These are phyloP conservation scores for Malacoctenus gilli DNA, from an alignment of 2,797 vertebrate genomes.

Conservation along the genomic window DNA sequence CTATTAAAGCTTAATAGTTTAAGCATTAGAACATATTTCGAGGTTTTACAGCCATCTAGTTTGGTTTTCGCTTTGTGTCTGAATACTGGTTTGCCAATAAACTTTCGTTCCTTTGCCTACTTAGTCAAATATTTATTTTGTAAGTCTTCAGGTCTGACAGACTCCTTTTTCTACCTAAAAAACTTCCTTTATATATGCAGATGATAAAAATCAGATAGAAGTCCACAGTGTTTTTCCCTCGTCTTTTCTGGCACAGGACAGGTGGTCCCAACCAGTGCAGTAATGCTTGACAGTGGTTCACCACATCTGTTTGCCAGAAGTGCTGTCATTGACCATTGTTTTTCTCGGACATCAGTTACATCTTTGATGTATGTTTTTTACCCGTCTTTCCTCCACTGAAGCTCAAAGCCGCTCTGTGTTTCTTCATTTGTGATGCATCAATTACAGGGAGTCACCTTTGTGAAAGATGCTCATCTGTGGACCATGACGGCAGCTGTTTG, in stretches of 20 bases:
- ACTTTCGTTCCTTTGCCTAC: background rate
- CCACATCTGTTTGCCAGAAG: slow-evolving; percentile 31
- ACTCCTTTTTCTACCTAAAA: slow-evolving; percentile 2
- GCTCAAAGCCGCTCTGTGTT: slow-evolving; percentile 23
- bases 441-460: slow-evolving; percentile 16
- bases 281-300: slow-evolving; percentile 14
- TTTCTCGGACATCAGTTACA: slow-evolving; percentile 29
- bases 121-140: background rate
- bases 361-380: slow-evolving; percentile 26
- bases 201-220: background rate
- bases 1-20: slow-evolving; percentile 11
- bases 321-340: slow-evolving; percentile 25
- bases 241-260: slow-evolving; percentile 1
- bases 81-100: too few species aligned
- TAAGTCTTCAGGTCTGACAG: background rate
- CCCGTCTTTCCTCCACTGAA: slow-evolving; percentile 6
- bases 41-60: too few species aligned
- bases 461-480: slow-evolving; percentile 11
- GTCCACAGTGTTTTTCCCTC: background rate
- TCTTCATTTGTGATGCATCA: slow-evolving; percentile 15
- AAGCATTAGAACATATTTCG: background rate
- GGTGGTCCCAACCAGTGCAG: background rate
- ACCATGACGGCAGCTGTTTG: slow-evolving; percentile 24
- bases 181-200: background rate
- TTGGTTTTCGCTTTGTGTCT: too few species aligned